Evolutionary conservation across 2,797 vertebrate species (phyloP).

Genomic region (Carduelis carduelis): DNA sequence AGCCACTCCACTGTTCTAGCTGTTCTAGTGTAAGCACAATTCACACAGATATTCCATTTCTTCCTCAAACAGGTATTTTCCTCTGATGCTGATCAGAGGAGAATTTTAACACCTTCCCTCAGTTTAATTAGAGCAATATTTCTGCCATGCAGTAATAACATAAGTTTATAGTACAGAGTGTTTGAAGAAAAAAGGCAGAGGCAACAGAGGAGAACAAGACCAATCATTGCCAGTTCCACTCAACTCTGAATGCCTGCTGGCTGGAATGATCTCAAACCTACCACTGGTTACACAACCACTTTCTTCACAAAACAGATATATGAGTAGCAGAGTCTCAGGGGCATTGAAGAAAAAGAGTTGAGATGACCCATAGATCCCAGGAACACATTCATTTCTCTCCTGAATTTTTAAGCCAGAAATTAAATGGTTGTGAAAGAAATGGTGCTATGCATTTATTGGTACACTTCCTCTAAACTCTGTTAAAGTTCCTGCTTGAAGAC

Average conservation of each 20-base stretch:
- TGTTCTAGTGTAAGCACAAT: background rate
- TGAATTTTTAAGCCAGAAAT: background rate
- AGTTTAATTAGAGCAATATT: background rate
- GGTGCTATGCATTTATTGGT: background rate
- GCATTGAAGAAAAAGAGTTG: background rate
- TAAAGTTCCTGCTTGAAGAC: background rate
- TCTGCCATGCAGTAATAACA: background rate
- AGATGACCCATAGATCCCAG: background rate
- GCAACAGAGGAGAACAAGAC: background rate
- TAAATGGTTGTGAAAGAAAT: background rate
- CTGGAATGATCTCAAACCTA: background rate
- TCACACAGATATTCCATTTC: background rate
- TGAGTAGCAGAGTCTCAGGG: background rate
- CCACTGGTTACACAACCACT: background rate
- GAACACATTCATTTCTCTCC: background rate
- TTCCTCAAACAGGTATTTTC: background rate
- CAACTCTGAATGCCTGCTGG: background rate
- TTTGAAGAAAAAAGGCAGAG: background rate
- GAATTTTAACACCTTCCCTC: background rate
- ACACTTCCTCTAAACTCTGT: background rate
- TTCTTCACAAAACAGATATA: background rate
- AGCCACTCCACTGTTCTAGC: background rate
- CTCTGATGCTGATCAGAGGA: background rate
- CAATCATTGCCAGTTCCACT: background rate
- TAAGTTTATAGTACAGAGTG: background rate